Percentiles rank a stretch among this genome's conserved stretches.
Conservation (phyloP, 2,888 invertebrate genomes). For the Leucophora obtusa region DNA sequence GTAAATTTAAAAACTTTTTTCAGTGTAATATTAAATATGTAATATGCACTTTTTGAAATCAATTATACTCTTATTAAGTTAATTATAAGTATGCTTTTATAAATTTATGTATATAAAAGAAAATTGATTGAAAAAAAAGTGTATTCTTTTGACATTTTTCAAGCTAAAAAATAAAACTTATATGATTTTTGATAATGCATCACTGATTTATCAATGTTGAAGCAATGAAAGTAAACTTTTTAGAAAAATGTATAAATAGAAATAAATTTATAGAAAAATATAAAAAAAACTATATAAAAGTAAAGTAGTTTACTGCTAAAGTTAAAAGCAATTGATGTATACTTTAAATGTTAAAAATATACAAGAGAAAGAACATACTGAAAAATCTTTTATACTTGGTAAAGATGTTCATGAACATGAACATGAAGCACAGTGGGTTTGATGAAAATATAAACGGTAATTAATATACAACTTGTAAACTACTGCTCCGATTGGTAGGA, state of each 20-base stretch:
- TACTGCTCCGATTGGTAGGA: too few species aligned
- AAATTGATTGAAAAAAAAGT: background rate
- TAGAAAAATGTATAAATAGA: slow-evolving; percentile 23
- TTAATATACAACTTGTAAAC: too few species aligned
- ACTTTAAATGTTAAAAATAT: background rate
- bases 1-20: too few species aligned
- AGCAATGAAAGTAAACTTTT: slow-evolving; percentile 30
- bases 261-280: slow-evolving; percentile 18
- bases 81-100: too few species aligned
- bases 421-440: too few species aligned
- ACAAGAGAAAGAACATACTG: slow-evolving; percentile 26
- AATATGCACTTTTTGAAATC: too few species aligned
- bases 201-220: slow-evolving; percentile 54
- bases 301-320: slow-evolving; percentile 20
- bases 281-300: background rate
- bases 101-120: too few species aligned
- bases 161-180: slow-evolving; percentile 12
- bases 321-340: slow-evolving; percentile 17
- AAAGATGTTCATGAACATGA: slow-evolving; percentile 2
- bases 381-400: background rate
- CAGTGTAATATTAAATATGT: too few species aligned
- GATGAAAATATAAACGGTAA: too few species aligned
- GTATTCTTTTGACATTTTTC: background rate
- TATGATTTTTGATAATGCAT: slow-evolving; percentile 42
- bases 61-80: too few species aligned